Conservation (phyloP, 1,140 invertebrate genomes). For the Ptiloglossa arizonensis region DNA sequence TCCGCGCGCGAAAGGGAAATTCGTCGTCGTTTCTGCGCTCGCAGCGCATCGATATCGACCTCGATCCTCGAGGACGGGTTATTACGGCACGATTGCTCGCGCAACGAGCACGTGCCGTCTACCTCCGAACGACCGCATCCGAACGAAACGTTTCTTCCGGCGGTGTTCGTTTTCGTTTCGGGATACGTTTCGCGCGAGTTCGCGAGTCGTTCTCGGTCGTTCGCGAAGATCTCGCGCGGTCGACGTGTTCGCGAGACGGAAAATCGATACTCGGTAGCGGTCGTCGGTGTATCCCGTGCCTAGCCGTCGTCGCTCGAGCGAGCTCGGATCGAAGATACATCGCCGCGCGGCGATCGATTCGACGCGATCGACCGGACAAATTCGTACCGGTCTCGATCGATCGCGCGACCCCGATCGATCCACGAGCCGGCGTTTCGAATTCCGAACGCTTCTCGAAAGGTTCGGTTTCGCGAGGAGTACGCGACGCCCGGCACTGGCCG, state of each 20-base stretch:
- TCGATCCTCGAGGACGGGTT: constrained; percentile 4
- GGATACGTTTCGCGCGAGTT: not conserved
- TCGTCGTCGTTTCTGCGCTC: not conserved
- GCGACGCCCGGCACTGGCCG: too few species aligned
- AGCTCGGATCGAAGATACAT: constrained; percentile 2
- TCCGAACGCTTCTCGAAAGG: constrained; percentile 12
- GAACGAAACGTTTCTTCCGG: too few species aligned
- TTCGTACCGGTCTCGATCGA: not conserved
- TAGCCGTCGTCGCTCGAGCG: not conserved
- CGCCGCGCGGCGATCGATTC: not conserved
- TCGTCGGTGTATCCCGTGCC: not conserved
- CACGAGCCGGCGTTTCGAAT: not conserved
- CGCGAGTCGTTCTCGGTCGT: not conserved
- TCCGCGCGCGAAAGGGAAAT: constrained; percentile 36
- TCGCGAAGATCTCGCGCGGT: not conserved
- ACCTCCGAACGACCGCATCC: not conserved
- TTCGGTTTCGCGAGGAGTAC: not conserved
- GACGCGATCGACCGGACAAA: constrained; percentile 7
- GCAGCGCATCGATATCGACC: constrained; percentile 17
- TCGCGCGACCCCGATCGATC: not conserved
- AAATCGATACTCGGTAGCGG: constrained; percentile 10
- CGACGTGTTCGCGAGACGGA: not conserved
- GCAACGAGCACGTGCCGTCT: not conserved
- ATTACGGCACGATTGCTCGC: constrained; percentile 6
- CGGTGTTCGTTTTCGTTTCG: not conserved